Conservation (phyloP, 2,797 vertebrate species). For the Cirrhinus molitorella region DNA sequence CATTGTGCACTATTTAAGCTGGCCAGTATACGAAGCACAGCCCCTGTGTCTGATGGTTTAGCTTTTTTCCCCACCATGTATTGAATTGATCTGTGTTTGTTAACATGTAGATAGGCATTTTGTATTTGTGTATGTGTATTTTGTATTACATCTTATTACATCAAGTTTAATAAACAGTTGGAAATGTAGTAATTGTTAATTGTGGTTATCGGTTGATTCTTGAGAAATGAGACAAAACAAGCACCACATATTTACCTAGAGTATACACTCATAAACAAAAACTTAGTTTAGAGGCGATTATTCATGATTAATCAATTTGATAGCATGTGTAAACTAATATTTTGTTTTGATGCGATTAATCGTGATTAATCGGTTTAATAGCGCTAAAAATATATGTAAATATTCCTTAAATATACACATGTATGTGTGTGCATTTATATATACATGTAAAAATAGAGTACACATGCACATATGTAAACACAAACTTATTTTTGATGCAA, state of each 20-base stretch:
- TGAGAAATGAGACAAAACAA: slow-evolving; percentile 22
- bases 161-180: slow-evolving; percentile 14
- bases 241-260: background rate
- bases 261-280: too few species aligned
- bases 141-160: slow-evolving; percentile 6
- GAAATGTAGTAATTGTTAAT: slow-evolving; percentile 8
- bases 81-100: background rate
- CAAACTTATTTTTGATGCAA: too few species aligned
- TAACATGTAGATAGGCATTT: slow-evolving; percentile 4
- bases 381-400: too few species aligned
- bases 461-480: too few species aligned
- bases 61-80: background rate
- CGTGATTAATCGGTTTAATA: too few species aligned
- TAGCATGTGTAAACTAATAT: too few species aligned
- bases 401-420: too few species aligned
- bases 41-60: slow-evolving; percentile 6
- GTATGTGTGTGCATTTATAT: too few species aligned
- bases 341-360: too few species aligned
- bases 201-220: slow-evolving; percentile 1
- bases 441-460: too few species aligned
- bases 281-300: too few species aligned
- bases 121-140: slow-evolving; percentile 6
- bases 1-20: slow-evolving; percentile 24
- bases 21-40: slow-evolving; percentile 18
- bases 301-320: too few species aligned